These are phyloP conservation scores for Lamproptera curius DNA, from an alignment of 2,888 invertebrate species.

Conservation along the genomic window DNA sequence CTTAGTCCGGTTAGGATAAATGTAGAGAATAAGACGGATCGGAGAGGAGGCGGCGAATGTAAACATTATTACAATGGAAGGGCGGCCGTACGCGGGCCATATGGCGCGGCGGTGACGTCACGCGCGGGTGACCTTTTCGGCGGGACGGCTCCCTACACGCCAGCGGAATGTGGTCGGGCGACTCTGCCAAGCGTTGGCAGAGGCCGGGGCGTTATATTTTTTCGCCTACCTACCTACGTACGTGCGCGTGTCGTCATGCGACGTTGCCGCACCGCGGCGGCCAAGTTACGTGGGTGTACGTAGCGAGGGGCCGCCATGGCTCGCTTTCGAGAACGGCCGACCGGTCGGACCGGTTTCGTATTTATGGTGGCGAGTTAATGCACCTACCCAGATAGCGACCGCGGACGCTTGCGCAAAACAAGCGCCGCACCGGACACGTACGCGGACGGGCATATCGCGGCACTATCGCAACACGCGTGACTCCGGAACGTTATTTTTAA, in stretches of 20 bases:
- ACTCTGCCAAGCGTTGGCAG: constrained; percentile 75
- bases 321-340: constrained; percentile 76
- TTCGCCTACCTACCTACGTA: constrained; percentile 70
- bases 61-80: constrained; percentile 44
- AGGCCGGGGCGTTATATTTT: constrained; percentile 73
- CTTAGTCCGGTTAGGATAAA: background rate
- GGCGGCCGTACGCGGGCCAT: constrained; percentile 60
- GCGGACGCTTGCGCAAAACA: constrained; percentile 69
- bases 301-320: constrained; percentile 68
- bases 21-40: no score
- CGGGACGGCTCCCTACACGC: constrained; percentile 63
- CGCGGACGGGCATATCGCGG: constrained; percentile 44
- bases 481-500: constrained; percentile 43
- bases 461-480: constrained; percentile 47
- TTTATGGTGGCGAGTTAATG: constrained; percentile 74
- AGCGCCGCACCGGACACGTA: constrained; percentile 46
- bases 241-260: constrained; percentile 79
- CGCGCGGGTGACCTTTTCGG: constrained; percentile 71
- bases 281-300: constrained; percentile 67
- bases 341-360: constrained; percentile 73
- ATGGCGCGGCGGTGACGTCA: constrained; percentile 70
- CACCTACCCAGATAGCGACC: constrained; percentile 72
- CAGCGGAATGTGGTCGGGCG: constrained; percentile 73
- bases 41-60: no score
- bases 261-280: constrained; percentile 72